A percentile compares a stretch with the other conserved stretches of the same genome.
phyloP scores from a whole-genome alignment of 2,888 invertebrate species.

The Petrolisthes manimaculis region DNA sequence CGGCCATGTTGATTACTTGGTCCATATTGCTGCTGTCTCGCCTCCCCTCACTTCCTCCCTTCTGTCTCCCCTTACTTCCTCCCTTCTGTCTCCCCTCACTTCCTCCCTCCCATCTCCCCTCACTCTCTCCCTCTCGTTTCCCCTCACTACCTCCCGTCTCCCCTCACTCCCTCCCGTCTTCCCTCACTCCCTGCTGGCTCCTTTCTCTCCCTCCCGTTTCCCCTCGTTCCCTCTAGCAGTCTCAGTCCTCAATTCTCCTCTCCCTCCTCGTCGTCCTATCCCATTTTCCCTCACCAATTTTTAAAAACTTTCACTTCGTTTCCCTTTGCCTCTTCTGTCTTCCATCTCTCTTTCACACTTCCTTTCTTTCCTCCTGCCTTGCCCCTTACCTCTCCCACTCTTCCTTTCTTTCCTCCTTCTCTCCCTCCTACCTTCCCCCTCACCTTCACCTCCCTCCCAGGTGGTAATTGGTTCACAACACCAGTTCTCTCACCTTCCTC shows the following conservation, averaged over 20 bases:
- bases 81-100: not conserved
- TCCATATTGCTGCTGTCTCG: slow-evolving; percentile 3
- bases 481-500: slow-evolving; percentile 29
- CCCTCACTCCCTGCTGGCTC: not conserved
- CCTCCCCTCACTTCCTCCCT: slow-evolving; percentile 8
- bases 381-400: not conserved
- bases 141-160: not conserved
- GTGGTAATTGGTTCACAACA: slow-evolving; percentile 21
- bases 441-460: slow-evolving; percentile 19
- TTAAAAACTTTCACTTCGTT: not conserved
- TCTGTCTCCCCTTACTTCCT: not conserved
- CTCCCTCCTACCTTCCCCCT: not conserved
- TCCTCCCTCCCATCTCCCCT: not conserved
- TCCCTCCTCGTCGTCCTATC: not conserved
- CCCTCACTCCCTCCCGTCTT: slow-evolving; percentile 7
- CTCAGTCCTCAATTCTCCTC: not conserved
- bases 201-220: not conserved
- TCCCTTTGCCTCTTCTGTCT: slow-evolving; percentile 24
- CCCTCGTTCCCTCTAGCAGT: not conserved
- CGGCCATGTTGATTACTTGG: not conserved
- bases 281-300: not conserved
- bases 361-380: not conserved
- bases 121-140: not conserved
- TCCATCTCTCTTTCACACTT: too few species aligned
- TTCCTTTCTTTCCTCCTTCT: too few species aligned